Evolutionary conservation across 2,888 invertebrate genomes (phyloP).

Genomic region (Exephanes ischioxanthus): DNA sequence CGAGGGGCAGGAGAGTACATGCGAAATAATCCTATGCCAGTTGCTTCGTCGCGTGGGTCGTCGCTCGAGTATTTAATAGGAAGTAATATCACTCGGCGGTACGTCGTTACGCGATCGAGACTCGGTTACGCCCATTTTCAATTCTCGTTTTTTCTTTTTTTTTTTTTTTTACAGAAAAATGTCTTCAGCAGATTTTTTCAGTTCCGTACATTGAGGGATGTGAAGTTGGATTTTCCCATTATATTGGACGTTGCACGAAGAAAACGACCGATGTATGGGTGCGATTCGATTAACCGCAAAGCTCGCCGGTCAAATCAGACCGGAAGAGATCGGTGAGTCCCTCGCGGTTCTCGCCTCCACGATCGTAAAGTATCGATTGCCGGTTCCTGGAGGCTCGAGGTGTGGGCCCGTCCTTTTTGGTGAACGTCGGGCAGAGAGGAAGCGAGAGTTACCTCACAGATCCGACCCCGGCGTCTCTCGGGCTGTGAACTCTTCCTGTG

Average conservation of each 20-base stretch:
- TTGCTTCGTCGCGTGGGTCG: constrained; percentile 61
- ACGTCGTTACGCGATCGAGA: constrained; percentile 23
- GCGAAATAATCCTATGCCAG: constrained; percentile 56
- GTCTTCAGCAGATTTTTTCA: background rate
- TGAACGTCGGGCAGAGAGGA: constrained; percentile 8
- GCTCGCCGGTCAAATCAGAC: constrained; percentile 54
- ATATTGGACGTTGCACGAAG: constrained; percentile 8
- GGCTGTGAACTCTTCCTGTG: constrained; percentile 50
- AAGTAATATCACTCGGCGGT: constrained; percentile 54
- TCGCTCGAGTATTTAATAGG: constrained; percentile 62
- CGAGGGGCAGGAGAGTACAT: constrained; percentile 48
- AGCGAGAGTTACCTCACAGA: constrained; percentile 40
- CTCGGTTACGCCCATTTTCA: constrained; percentile 59
- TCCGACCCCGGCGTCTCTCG: constrained; percentile 20
- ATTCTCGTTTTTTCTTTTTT: constrained; percentile 9
- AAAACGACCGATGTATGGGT: background rate
- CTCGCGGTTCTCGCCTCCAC: constrained; percentile 58
- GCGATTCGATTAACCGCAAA: constrained; percentile 27
- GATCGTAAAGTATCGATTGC: constrained; percentile 68
- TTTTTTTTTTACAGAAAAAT: background rate
- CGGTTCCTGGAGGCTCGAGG: constrained; percentile 53
- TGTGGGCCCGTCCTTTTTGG: constrained; percentile 52
- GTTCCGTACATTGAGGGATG: background rate
- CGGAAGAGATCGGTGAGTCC: constrained; percentile 58
- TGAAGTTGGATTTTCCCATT: background rate